Base-by-base conservation (phyloP, 1,140 invertebrate genomes). In the Drosophila tristis region DNA sequence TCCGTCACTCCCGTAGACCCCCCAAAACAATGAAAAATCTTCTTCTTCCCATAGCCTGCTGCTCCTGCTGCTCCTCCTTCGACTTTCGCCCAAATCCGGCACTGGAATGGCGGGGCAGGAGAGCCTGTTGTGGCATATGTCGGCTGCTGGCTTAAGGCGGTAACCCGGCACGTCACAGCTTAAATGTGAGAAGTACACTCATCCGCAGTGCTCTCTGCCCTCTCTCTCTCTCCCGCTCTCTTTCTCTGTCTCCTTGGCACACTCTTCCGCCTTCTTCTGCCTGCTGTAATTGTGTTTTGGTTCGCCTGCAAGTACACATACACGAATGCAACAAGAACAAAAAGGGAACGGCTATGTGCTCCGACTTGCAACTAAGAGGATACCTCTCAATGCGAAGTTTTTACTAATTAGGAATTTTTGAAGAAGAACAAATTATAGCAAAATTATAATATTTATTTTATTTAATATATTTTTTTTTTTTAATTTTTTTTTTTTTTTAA, bases 291-390 rank as follows among this genome's bases (percentile, higher is more conserved):
- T 61, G 57, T 54, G 62, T 65, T 51, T 71, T 53, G 39, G 47
- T 23, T 31, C 77, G 77, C 57, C 76, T 68, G 77, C 72, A 80
- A 76, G 44, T 61, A 39, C 35, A 13, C 26, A 29, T 29, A 13
- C 26, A 29, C 6, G 26, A 13, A 78, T 78, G 73, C 78, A 81
- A 62, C 74, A 66, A 54, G 15, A 57, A 63, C 54, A 54, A 60
- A 53, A 63, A 29, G 7, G 13, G 44, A 4, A 53, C 20, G 15
- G 9, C 8, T 53, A 9, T 39, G 11, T 39, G 35, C 35, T 39
- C 1, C 11, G 4, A 4, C 11, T 39, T 2, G 4, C 4, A 8
- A 39, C 35, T 13, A 5, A 13, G 35, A 4, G 35, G 35, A 39
- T 39, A 13, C 35, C 35, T 39, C 35, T 4, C 35, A 25, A 25